phyloP scores from a whole-genome alignment of 2,888 invertebrate species.

The Epinotia nisella region DNA sequence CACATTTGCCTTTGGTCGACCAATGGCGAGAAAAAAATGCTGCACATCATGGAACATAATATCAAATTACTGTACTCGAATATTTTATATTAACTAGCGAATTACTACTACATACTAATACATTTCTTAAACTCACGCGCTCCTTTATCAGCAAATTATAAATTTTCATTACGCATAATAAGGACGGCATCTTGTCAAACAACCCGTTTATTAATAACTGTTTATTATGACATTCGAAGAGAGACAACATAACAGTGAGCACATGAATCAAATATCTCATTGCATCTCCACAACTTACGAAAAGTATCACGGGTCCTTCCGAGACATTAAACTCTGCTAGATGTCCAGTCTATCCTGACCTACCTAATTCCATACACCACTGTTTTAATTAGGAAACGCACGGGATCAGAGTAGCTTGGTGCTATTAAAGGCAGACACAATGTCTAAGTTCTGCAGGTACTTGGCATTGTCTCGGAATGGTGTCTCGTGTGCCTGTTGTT shows the following conservation, averaged over 20 bases:
- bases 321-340: conserved; percentile 56
- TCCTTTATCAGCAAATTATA: no score
- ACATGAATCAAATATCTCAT: conserved; percentile 47
- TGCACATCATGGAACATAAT: no score
- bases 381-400: conserved; percentile 59
- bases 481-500: conserved; percentile 27
- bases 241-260: conserved; percentile 38
- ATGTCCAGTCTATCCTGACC: conserved; percentile 54
- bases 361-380: conserved; percentile 48
- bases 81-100: no score
- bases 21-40: no score
- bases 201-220: no score
- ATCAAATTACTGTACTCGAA: no score
- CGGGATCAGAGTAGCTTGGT: conserved; percentile 60
- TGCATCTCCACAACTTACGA: conserved; percentile 38
- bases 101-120: no score
- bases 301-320: conserved; percentile 51
- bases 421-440: conserved; percentile 49
- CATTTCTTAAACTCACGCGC: no score
- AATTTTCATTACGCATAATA: no score
- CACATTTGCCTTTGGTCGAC: no score
- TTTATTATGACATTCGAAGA: conserved; percentile 1
- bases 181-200: no score
- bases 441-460: conserved; percentile 43
- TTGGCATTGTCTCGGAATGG: conserved; percentile 40